Conservation (phyloP, 2,797 vertebrate genomes). For the Rhinella marina region DNA sequence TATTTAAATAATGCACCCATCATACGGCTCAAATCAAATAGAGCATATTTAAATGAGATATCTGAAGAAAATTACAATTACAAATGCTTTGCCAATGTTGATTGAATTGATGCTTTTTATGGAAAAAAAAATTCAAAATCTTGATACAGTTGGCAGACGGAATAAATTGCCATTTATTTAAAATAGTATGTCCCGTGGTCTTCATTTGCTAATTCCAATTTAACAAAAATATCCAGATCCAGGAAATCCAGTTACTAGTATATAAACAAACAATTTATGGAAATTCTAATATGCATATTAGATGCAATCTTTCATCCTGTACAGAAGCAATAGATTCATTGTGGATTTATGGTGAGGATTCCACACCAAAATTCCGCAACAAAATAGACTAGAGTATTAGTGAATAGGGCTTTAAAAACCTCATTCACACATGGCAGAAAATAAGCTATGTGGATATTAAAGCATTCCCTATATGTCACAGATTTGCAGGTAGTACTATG, state of each 20-base stretch:
- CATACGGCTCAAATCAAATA: not conserved
- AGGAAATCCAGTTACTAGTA: not conserved
- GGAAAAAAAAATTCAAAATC: not conserved
- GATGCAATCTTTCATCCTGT: too few species aligned
- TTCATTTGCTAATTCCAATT: not conserved
- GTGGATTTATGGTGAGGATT: too few species aligned
- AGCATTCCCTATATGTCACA: too few species aligned
- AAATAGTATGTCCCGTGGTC: not conserved
- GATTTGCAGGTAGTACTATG: too few species aligned
- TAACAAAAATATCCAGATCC: not conserved
- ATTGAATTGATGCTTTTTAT: slow-evolving; percentile 35
- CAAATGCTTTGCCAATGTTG: not conserved
- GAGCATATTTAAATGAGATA: slow-evolving; percentile 40
- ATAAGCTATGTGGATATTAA: too few species aligned
- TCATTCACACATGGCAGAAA: too few species aligned
- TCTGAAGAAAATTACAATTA: slow-evolving; percentile 12
- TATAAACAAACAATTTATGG: too few species aligned
- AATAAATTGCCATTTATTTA: slow-evolving; percentile 5
- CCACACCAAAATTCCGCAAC: too few species aligned
- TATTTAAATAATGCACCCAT: slow-evolving; percentile 31
- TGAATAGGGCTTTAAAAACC: too few species aligned
- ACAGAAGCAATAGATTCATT: too few species aligned
- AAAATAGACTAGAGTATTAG: too few species aligned
- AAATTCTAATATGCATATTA: too few species aligned
- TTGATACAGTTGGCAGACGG: slow-evolving; percentile 31